Percentiles rank a stretch among this genome's conserved stretches.
Conservation (phyloP, 1,140 invertebrate species). For the Manduca sexta region DNA sequence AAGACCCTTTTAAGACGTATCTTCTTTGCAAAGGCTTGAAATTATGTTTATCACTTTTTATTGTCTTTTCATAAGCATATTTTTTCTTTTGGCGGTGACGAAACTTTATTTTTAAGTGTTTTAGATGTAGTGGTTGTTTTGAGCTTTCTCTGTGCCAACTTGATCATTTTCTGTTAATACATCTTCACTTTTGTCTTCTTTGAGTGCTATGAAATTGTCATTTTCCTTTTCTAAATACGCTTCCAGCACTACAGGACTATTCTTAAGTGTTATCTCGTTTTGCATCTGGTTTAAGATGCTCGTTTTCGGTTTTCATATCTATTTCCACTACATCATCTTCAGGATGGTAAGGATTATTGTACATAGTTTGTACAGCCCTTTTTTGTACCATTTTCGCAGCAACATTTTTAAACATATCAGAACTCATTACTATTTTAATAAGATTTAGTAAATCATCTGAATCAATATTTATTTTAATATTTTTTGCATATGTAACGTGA, state of each 20-base stretch:
- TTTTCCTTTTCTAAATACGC: slow-evolving; percentile 3
- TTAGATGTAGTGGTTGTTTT: too few species aligned
- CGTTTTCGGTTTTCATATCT: too few species aligned
- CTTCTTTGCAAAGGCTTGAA: not conserved
- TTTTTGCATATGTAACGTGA: not conserved
- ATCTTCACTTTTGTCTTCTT: slow-evolving; percentile 1
- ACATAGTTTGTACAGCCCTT: not conserved
- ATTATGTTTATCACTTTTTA: slow-evolving; percentile 1
- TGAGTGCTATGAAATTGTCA: not conserved
- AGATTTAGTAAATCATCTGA: slow-evolving; percentile 1
- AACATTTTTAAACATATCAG: not conserved
- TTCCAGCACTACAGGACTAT: not conserved
- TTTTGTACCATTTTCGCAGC: not conserved
- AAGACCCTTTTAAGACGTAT: not conserved
- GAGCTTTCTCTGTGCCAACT: not conserved
- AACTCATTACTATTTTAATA: not conserved
- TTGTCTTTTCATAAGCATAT: not conserved
- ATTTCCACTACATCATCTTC: not conserved
- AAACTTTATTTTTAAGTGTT: not conserved
- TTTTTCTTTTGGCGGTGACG: not conserved
- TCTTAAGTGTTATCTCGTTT: not conserved
- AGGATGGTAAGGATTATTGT: slow-evolving; percentile 4
- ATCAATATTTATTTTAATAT: slow-evolving; percentile 3
- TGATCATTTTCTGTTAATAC: slow-evolving; percentile 4
- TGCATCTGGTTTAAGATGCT: not conserved